Percentiles rank a stretch among this genome's conserved stretches.
These are phyloP conservation scores for Chondrosia reniformis DNA, from an alignment of 37 sponge, comb jelly and placozoan genomes.

Conservation along the genomic window DNA sequence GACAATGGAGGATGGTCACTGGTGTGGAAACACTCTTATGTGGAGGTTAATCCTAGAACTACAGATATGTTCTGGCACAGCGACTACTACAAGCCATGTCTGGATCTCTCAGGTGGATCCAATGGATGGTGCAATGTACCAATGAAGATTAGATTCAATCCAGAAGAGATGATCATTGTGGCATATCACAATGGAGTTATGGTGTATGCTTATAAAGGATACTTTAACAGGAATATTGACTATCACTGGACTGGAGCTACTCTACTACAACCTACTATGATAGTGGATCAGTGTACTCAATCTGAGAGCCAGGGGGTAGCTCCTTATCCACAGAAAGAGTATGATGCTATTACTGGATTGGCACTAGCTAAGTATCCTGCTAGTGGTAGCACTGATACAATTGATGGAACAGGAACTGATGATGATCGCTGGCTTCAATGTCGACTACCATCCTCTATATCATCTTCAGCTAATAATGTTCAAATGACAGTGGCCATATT, in stretches of 20 bases:
- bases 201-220: conserved; percentile 27
- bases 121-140: conserved; percentile 33
- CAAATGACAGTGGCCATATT: conserved; percentile 35
- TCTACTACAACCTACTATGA: not conserved
- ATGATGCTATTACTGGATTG: conserved; percentile 22
- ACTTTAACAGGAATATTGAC: conserved; percentile 25
- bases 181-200: conserved; percentile 32
- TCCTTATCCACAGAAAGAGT: conserved; percentile 2
- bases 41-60: conserved; percentile 13
- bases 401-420: not conserved
- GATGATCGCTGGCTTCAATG: conserved; percentile 23
- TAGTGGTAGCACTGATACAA: not conserved
- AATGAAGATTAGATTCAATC: conserved; percentile 11
- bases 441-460: conserved; percentile 17
- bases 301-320: not conserved
- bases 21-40: conserved; percentile 29
- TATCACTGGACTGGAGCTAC: conserved; percentile 23
- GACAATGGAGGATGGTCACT: conserved; percentile 30
- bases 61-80: conserved; percentile 31
- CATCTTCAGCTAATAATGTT: not conserved
- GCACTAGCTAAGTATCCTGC: conserved; percentile 9
- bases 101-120: not conserved
- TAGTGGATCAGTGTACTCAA: conserved; percentile 14
- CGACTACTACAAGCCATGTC: conserved; percentile 12
- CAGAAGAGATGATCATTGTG: conserved; percentile 28